A percentile compares a stretch with the other conserved stretches of the same genome.
Evolutionary conservation across 2,888 invertebrate genomes (phyloP).

Genomic region (Gandaritis pyraliata): DNA sequence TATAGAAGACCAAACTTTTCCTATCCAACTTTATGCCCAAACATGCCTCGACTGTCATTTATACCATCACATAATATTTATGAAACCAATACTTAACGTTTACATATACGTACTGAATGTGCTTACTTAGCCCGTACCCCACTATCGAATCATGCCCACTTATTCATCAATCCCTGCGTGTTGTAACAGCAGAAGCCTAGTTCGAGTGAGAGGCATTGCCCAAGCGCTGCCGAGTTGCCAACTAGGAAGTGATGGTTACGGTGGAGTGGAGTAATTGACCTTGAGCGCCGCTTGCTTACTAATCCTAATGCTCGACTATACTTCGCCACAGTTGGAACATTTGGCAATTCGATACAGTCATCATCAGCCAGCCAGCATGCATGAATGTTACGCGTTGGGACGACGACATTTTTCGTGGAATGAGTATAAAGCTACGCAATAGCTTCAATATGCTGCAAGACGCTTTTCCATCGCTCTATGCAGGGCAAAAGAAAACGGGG

Average conservation of each 20-base stretch:
- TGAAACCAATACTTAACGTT: not conserved
- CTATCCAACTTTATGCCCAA: no score
- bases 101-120: no score
- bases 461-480: no score
- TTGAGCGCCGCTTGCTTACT: constrained; percentile 68
- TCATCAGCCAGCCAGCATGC: no score
- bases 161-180: constrained; percentile 44
- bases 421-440: not conserved
- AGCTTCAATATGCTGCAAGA: no score
- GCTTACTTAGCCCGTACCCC: not conserved
- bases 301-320: constrained; percentile 56
- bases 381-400: not conserved
- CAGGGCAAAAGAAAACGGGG: no score
- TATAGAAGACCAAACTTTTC: no score
- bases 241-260: constrained; percentile 76
- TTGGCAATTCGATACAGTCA: constrained; percentile 9
- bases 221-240: constrained; percentile 58
- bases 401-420: constrained; percentile 1
- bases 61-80: not conserved
- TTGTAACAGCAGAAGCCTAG: constrained; percentile 69
- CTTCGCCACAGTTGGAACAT: constrained; percentile 13
- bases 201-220: constrained; percentile 78
- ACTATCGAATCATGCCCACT: constrained; percentile 5
- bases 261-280: constrained; percentile 76
- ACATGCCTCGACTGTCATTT: no score